Evolutionary conservation across 2,797 vertebrate genomes (phyloP).

Genomic region (Rhabdomys pumilio): DNA sequence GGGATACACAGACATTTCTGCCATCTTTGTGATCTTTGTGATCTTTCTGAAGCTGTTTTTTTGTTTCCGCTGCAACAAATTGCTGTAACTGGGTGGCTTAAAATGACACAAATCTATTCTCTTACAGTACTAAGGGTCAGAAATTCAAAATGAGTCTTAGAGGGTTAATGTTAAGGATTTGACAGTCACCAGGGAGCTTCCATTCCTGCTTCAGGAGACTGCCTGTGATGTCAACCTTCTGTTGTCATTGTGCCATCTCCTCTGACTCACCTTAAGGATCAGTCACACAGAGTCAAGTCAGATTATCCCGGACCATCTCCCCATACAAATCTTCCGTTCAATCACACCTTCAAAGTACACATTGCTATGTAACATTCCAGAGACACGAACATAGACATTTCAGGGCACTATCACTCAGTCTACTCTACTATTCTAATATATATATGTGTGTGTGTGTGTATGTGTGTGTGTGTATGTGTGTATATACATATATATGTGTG

Average conservation of each 20-base stretch:
- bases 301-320: background rate
- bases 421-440: background rate
- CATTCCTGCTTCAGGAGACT: background rate
- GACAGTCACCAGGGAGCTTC: background rate
- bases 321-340: background rate
- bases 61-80: background rate
- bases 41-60: too few species aligned
- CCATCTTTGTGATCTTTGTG: too few species aligned
- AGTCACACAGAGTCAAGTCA: background rate
- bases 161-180: background rate
- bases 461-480: too few species aligned
- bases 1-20: background rate
- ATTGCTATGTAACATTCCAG: background rate
- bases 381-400: background rate
- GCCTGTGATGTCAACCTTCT: background rate
- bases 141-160: background rate
- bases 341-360: background rate
- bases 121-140: background rate
- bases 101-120: background rate
- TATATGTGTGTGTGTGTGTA: background rate
- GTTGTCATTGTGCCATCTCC: background rate
- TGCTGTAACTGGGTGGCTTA: background rate
- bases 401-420: background rate
- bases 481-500: too few species aligned
- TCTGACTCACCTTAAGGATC: background rate